phyloP scores from a whole-genome alignment of 2,113 vertebrate genomes.

The Plectropomus leopardus region DNA sequence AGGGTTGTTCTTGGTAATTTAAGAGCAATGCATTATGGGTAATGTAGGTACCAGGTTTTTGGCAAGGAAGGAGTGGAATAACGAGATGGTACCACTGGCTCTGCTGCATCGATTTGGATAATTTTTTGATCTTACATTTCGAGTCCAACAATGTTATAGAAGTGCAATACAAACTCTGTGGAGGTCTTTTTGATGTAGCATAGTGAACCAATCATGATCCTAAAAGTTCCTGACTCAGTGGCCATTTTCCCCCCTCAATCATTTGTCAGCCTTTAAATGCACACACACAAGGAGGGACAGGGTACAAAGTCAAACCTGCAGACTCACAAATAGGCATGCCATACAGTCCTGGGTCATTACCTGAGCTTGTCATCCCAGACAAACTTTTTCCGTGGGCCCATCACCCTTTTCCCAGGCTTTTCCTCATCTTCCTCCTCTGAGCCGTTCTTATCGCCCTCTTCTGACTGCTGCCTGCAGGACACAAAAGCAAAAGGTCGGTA shows the following conservation, averaged over 20 bases:
- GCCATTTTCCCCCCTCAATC: too few species aligned
- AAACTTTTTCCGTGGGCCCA: constrained; percentile 98
- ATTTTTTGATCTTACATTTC: too few species aligned
- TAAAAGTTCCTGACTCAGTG: too few species aligned
- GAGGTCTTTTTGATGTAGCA: too few species aligned
- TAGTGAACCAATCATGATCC: too few species aligned
- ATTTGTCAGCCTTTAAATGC: too few species aligned
- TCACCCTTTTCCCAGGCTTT: constrained; percentile 95
- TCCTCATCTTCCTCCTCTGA: constrained; percentile 98
- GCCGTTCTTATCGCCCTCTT: constrained; percentile 94
- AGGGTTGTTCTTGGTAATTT: not conserved
- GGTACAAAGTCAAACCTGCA: constrained; percentile 70
- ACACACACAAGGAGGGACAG: not conserved
- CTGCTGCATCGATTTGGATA: too few species aligned
- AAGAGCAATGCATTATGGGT: not conserved
- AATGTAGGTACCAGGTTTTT: too few species aligned
- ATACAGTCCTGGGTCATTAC: constrained; percentile 70
- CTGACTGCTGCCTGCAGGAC: constrained; percentile 89
- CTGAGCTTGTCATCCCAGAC: constrained; percentile 97
- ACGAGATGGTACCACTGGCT: too few species aligned
- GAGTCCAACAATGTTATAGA: too few species aligned
- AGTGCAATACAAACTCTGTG: too few species aligned
- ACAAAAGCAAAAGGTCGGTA: not conserved
- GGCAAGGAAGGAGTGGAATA: too few species aligned
- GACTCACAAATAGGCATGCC: constrained; percentile 9